Evolutionary conservation across 2,888 invertebrate species (phyloP).

Genomic region (Argyresthia albistria): DNA sequence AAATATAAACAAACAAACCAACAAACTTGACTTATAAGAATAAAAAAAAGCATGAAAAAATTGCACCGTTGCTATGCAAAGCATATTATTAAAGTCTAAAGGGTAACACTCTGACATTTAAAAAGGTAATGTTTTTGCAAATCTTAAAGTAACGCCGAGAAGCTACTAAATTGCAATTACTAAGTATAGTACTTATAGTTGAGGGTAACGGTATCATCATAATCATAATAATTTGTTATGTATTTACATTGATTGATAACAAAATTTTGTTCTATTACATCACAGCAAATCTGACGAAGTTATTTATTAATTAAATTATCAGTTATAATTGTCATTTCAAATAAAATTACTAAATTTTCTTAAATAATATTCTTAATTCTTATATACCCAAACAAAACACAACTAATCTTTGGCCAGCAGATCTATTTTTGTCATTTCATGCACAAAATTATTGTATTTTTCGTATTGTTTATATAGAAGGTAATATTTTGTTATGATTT

Average conservation of each 20-base stretch:
- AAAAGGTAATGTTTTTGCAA: too few relatives aligned
- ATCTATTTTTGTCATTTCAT: slow-evolving; percentile 32
- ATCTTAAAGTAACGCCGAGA: too few relatives aligned
- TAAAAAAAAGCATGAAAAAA: too few relatives aligned
- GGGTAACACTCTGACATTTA: too few relatives aligned
- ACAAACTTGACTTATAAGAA: too few relatives aligned
- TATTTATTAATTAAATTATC: slow-evolving; percentile 27
- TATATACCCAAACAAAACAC: slow-evolving; percentile 17
- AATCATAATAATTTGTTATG: background rate
- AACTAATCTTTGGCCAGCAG: slow-evolving; percentile 69
- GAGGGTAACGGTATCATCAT: background rate
- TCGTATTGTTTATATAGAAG: background rate
- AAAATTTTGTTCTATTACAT: slow-evolving; percentile 45
- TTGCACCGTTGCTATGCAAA: too few relatives aligned
- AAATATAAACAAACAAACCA: too few relatives aligned
- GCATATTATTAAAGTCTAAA: too few relatives aligned
- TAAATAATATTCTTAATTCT: slow-evolving; percentile 24
- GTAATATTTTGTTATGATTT: background rate
- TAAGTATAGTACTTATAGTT: background rate
- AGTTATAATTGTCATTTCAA: slow-evolving; percentile 18
- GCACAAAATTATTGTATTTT: slow-evolving; percentile 26
- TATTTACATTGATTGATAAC: slow-evolving; percentile 4
- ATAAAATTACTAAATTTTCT: slow-evolving; percentile 26
- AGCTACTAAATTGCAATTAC: background rate
- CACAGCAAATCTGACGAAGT: slow-evolving; percentile 67